These are phyloP conservation scores for Montipora capitata DNA, from an alignment of 92 coral and sea anemone genomes.

Conservation along the genomic window DNA sequence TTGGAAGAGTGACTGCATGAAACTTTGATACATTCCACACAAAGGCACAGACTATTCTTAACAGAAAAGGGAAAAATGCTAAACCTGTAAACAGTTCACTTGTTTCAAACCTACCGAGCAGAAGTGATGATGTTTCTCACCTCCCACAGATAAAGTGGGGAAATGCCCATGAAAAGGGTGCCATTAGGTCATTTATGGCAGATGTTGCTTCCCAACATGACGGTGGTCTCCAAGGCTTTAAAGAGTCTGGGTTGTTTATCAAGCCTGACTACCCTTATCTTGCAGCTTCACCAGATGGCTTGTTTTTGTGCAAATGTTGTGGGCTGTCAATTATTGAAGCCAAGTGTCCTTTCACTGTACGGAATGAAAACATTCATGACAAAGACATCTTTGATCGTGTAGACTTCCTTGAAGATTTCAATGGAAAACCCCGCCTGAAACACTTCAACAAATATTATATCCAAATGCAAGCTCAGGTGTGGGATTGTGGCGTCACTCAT, in stretches of 20 bases:
- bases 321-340: too few species aligned
- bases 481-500: conserved; percentile 70
- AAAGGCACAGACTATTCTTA: conserved; percentile 46
- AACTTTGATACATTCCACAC: conserved; percentile 39
- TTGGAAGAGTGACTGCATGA: background rate
- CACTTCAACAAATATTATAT: conserved; percentile 72
- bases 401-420: conserved; percentile 68
- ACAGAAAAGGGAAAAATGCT: conserved; percentile 22
- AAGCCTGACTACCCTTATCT: too few species aligned
- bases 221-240: too few species aligned
- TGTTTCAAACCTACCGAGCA: conserved; percentile 42
- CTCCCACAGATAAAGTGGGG: conserved; percentile 51
- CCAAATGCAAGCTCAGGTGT: conserved; percentile 75
- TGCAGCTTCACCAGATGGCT: too few species aligned
- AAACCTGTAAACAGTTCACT: conserved; percentile 2
- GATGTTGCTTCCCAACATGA: too few species aligned
- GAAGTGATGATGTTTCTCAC: conserved; percentile 50
- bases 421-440: conserved; percentile 74
- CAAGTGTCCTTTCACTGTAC: too few species aligned
- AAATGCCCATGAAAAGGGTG: conserved; percentile 73
- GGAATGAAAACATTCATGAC: conserved; percentile 55
- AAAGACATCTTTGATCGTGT: conserved; percentile 40
- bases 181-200: conserved; percentile 49
- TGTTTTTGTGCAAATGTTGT: too few species aligned
- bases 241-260: too few species aligned